Base-by-base conservation (phyloP, 2,888 invertebrate genomes). In the Lasioglossum marginatum region DNA sequence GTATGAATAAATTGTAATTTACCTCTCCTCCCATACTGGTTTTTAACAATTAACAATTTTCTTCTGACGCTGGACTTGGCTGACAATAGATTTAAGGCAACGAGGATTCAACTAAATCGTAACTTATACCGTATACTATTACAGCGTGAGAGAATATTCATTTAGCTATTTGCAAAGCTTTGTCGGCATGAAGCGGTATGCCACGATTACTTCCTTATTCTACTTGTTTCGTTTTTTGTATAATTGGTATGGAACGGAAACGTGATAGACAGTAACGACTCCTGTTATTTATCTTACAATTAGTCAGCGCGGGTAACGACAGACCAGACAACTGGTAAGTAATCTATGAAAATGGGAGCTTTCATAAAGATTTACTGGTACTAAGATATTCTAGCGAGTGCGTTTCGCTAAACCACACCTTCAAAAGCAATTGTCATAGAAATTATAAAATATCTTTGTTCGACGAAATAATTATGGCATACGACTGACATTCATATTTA, bases 191-290 rank as follows among this genome's bases (percentile, higher is more conserved):
- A 0, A 63, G 10, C 5, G 19, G 27, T 23, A 27, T 14, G 4
- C 14, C 27, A 27, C 14, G 16, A 63, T 63, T 63, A 31, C 60
- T 60, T n/a, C 57, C 27, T 63, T 63, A 63, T 63, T 27, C 60
- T 5, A 31, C 12, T 63, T 31, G 27, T 63, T 63, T 31, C 4
- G 60, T 63, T 63, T 31, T 45, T 23, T 63, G 31, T 31, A 63
- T 63, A 63, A 63, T 57, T 57, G 12, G 57, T n/a, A n/a, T 12
- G 57, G n/a, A 57, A 12, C 57, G 57, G 57, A 57, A 57, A 57
- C n/a, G n/a, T 57, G 57, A 57, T 57, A 57, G 57, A n/a, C 57
- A 57, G 57, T 57, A 57, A 57, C 57, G 57, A n/a, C 57, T 57
- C 4, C n/a, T 12, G 57, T 57, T 57, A 57, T 57, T 57, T 57